Base-by-base conservation (phyloP, 1,140 invertebrate species). In the Apis cerana region DNA sequence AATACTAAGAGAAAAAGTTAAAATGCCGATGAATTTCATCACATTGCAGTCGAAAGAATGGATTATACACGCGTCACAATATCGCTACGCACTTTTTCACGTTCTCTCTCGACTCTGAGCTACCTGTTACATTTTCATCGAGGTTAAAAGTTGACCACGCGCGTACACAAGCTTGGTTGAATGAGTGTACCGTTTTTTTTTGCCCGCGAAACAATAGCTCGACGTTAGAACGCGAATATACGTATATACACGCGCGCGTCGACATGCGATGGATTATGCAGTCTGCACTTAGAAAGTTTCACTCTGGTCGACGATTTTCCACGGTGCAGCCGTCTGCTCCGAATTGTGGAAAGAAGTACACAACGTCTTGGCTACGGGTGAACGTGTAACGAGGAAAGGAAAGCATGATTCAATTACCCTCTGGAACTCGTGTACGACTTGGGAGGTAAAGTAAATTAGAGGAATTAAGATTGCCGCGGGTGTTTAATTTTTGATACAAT, bases 81-180 rank as follows among this genome's bases (percentile, higher is more conserved):
- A 50, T 74, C 50, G 54, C 83, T 54, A 69, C 50, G 82, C 62
- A 52, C 9, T 74, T 75, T 68, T 64, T 85, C 70, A 64, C 62
- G 13, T 52, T 62, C 33, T 78, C 33, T 50, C 21, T 19, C 8
- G 64, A 43, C 33, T 43, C 59, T 33, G 23, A 21, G 69, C 85
- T 87, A 87, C 85, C 84, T 87, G 85, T 87, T 87, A 87, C 85
- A 76, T 86, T 86, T 83, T 67, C 72, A 86, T 83, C 85, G 85
- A 87, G 84, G 80, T 77, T 76, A 71, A 85, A 87, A 87, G 80
- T 86, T 76, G 85, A 86, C 59, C 83, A 67, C 61, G 67, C 64
- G 67, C 27, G 69, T 27, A 27, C 43, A 33, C 13, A 54, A 4
- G 12, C 13, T 12, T 10, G 13, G 13, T 2, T 13, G 21, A 11